Base-by-base conservation (phyloP, 37 sponge, comb jelly and placozoan species). In the Cladorhizidae sp. region DNA sequence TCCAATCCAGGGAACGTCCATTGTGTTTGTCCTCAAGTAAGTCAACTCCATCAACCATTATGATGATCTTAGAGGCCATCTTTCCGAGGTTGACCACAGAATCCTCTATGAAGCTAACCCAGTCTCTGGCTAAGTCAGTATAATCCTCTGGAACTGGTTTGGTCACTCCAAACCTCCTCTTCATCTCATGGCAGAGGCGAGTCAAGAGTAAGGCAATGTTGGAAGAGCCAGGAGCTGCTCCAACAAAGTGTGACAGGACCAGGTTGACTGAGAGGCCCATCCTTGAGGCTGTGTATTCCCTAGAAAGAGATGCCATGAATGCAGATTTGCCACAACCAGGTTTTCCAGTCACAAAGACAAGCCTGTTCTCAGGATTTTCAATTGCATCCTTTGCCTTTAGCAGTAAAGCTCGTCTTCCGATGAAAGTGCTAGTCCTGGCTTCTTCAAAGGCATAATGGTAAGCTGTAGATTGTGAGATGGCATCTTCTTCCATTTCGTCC, bases 291-390 rank as follows among this genome's bases (percentile, higher is more conserved):
- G 45, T 72, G 67, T 72, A 85, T 67, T 89, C 73, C 55, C 88
- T 86, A 29, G 90, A 81, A 21, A 90, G 38, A 25, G 88, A 88
- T 67, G 90, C 92, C 95, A 97, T 92, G 79, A 97, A 86, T 26
- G 97, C 91, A 38, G 95, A 88, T 75, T 94, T 97, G 1, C 97
- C 97, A 40, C 85, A 91, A 2, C 97, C 97, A 23, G 92, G 87
- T 54, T 97, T 94, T 18, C 97, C 97, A 15, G 74, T 42, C 1
- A 79, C 67, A 5, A 89, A 37, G 23, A 97, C 37, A 32, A 94
- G 28, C 23, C 76, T 62, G n/a, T 38, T 67, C 23, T 70, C 55
- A 28, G 62, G 67, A 31, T 40, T 54, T 15, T 79, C 72, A 40
- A 92, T 51, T 1, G 65, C 57, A 0, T 54, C 76, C 36, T 49